Conservation (phyloP, 1,140 invertebrate species). For the Psilanteris sp. region DNA sequence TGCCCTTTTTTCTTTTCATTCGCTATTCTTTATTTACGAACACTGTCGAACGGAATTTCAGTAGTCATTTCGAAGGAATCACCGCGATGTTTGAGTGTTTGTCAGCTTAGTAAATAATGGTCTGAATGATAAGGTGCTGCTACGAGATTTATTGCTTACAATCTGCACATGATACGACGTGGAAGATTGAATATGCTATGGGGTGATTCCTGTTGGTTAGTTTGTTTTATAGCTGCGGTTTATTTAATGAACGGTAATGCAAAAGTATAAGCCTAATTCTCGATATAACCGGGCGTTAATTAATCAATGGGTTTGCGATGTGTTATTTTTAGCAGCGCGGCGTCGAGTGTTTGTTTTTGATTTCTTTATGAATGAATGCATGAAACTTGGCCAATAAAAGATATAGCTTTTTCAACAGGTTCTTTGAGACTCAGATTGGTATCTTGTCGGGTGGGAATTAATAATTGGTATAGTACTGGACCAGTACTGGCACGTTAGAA, state of each 20-base stretch:
- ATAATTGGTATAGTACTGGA: no score
- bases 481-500: no score
- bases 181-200: constrained; percentile 16
- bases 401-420: no score
- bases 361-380: no score
- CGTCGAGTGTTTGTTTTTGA: no score
- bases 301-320: no score
- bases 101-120: constrained; percentile 65
- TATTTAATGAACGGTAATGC: constrained; percentile 11
- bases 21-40: constrained; percentile 49
- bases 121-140: constrained; percentile 53
- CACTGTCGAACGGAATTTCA: constrained; percentile 56
- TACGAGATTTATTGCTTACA: constrained; percentile 52
- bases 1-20: constrained; percentile 26
- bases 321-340: no score
- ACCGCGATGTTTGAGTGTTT: constrained; percentile 62
- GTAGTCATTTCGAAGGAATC: constrained; percentile 64
- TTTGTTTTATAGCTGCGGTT: no score
- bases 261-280: neutral
- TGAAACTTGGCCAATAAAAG: no score
- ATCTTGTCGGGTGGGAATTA: no score
- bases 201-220: neutral
- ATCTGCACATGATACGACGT: constrained; percentile 6
- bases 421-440: no score
- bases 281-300: no score